Evolutionary conservation across 2,797 vertebrate species (phyloP).

Genomic region (Nannoperca obscura): DNA sequence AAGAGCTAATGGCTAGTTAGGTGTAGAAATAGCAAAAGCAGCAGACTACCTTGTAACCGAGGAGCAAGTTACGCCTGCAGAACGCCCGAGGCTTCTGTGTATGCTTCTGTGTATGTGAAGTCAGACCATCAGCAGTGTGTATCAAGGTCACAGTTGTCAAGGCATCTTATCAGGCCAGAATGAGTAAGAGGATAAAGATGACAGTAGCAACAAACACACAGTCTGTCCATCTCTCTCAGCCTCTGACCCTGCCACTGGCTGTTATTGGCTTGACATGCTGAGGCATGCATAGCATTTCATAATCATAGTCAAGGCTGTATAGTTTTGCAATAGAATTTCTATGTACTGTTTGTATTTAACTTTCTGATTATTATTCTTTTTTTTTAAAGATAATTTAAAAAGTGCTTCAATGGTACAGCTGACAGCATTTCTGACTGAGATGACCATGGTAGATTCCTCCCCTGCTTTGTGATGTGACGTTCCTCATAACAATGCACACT

Average conservation of each 20-base stretch:
- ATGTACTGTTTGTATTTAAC: slow-evolving; percentile 25
- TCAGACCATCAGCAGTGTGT: slow-evolving; percentile 49
- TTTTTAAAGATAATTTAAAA: background rate
- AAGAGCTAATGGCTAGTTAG: background rate
- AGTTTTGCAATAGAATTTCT: slow-evolving; percentile 24
- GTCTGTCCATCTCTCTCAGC: slow-evolving; percentile 42
- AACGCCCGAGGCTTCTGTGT: slow-evolving; percentile 13
- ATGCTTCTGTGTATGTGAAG: slow-evolving; percentile 41
- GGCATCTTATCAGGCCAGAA: slow-evolving; percentile 58
- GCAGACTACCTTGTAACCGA: slow-evolving; percentile 15
- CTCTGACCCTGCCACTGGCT: slow-evolving; percentile 61
- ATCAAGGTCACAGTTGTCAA: slow-evolving; percentile 71
- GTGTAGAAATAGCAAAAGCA: slow-evolving; percentile 1
- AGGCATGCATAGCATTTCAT: slow-evolving; percentile 49
- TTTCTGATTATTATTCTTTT: background rate
- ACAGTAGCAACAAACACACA: slow-evolving; percentile 64
- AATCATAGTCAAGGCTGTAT: slow-evolving; percentile 47
- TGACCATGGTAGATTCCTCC: slow-evolving; percentile 23
- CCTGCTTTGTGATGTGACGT: slow-evolving; percentile 26
- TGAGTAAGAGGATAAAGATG: slow-evolving; percentile 60
- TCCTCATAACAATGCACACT: slow-evolving; percentile 24
- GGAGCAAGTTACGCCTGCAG: slow-evolving; percentile 15
- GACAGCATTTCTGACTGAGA: slow-evolving; percentile 21
- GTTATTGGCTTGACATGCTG: slow-evolving; percentile 58
- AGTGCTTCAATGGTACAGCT: slow-evolving; percentile 18